Conservation (phyloP, 2,888 invertebrate species). For the Heliconius sara region DNA sequence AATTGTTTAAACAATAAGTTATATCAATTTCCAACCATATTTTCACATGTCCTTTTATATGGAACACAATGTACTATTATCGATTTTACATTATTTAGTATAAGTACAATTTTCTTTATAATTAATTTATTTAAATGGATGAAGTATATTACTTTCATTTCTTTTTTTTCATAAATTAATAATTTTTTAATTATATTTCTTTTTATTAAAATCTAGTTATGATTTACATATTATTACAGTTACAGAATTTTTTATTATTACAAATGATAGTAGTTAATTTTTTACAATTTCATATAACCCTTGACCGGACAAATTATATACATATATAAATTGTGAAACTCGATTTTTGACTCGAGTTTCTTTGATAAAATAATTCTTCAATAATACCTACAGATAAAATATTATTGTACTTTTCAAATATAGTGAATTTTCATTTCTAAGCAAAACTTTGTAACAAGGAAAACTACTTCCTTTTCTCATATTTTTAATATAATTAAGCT, state of each 20-base stretch:
- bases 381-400: slow-evolving; percentile 33
- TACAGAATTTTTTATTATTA: neutral
- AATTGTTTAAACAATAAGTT: neutral
- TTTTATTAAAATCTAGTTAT: neutral
- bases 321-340: slow-evolving; percentile 45
- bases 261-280: neutral
- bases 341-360: slow-evolving; percentile 38
- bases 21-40: neutral
- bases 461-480: neutral
- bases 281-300: neutral
- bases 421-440: neutral
- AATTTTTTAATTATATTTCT: neutral
- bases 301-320: slow-evolving; percentile 32
- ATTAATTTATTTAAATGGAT: too few relatives aligned
- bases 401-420: slow-evolving; percentile 34
- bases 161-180: too few relatives aligned
- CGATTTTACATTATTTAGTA: neutral
- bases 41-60: neutral
- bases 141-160: neutral
- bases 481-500: slow-evolving; percentile 8
- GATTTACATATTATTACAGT: neutral
- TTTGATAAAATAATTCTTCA: slow-evolving; percentile 38
- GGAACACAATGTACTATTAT: neutral
- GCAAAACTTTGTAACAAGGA: neutral
- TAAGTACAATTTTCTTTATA: neutral